Conservation (phyloP, 1,140 invertebrate species). For the Drosophila littoralis region DNA sequence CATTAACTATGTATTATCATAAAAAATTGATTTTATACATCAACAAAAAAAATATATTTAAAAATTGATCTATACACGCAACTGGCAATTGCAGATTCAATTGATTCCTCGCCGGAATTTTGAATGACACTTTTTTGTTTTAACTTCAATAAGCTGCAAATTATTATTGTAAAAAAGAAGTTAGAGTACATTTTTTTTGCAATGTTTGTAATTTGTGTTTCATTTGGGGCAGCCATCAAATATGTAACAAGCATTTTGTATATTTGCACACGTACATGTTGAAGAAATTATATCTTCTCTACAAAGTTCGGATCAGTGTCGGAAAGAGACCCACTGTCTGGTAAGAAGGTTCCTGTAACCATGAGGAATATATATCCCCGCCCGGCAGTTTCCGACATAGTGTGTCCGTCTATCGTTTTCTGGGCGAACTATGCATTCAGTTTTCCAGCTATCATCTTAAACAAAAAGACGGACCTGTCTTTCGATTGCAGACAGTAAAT, state of each 20-base stretch:
- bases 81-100: conserved; percentile 8
- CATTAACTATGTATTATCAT: conserved; percentile 36
- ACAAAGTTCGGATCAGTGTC: no score
- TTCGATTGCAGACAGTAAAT: no score
- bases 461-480: no score
- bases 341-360: no score
- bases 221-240: neutral
- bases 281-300: no score
- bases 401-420: no score
- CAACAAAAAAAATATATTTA: neutral
- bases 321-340: no score
- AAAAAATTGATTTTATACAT: conserved; percentile 13
- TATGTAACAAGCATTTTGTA: neutral
- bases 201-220: conserved; percentile 25
- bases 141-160: conserved; percentile 24
- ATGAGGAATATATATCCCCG: no score
- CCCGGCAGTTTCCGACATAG: no score
- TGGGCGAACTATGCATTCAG: no score
- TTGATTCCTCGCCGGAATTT: neutral
- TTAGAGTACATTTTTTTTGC: conserved; percentile 28
- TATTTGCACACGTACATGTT: no score
- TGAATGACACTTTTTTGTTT: conserved; percentile 21
- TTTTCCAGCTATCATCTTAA: no score
- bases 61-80: conserved; percentile 29
- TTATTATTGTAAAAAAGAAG: conserved; percentile 34